Percentiles rank a stretch among this genome's conserved stretches.
Conservation (phyloP, 2,797 vertebrate genomes). For the Tauraco hartlaubi region DNA sequence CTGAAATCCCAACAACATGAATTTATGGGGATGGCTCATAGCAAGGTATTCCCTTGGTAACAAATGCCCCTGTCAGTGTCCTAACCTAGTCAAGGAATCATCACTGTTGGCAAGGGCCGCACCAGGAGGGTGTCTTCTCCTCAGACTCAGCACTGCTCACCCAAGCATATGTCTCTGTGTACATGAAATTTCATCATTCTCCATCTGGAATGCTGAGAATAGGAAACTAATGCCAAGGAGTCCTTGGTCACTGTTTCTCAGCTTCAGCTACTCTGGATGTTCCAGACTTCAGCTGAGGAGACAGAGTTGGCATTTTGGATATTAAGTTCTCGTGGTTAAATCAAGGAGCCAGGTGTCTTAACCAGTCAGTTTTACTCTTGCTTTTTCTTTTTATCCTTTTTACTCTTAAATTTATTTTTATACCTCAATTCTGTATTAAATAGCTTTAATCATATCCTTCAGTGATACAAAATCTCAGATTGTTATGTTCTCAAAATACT, state of each 20-base stretch:
- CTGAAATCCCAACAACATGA: not conserved
- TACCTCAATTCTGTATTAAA: not conserved
- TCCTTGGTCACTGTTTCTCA: not conserved
- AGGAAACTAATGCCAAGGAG: not conserved
- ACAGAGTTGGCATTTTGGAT: not conserved
- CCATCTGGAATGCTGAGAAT: not conserved
- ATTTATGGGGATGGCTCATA: not conserved
- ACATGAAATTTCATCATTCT: not conserved
- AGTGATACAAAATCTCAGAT: not conserved
- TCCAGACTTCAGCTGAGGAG: not conserved
- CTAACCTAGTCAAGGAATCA: not conserved
- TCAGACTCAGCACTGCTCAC: not conserved
- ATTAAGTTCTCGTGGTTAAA: not conserved
- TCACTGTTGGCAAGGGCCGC: not conserved
- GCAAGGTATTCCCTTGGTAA: not conserved
- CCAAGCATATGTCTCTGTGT: not conserved
- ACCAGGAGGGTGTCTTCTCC: not conserved
- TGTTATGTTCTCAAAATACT: constrained; percentile 30
- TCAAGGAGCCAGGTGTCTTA: not conserved
- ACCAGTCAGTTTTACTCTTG: not conserved
- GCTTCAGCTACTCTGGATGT: not conserved
- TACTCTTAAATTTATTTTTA: constrained; percentile 32
- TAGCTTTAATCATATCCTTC: constrained; percentile 18
- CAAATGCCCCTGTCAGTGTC: not conserved
- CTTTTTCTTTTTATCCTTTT: not conserved